Percentiles rank a stretch among this genome's conserved stretches.
phyloP scores from a whole-genome alignment of 1,140 invertebrate species.

The Pseudachorutes palmiensis region DNA sequence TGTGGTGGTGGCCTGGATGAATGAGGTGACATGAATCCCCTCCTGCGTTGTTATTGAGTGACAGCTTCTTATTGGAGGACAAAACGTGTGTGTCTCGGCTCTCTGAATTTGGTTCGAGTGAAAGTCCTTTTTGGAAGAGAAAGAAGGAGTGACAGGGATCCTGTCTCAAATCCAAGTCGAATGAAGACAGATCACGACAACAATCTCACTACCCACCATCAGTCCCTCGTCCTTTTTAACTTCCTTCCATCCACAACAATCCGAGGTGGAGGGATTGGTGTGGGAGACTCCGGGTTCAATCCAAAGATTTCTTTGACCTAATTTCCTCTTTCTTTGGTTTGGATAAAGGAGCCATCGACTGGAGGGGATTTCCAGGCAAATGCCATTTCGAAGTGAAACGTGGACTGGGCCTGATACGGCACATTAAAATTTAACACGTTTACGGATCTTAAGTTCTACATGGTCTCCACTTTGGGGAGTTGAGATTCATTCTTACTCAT shows the following conservation, averaged over 20 bases:
- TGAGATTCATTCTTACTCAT: too few species aligned
- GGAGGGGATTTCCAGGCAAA: neutral
- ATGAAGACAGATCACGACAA: neutral
- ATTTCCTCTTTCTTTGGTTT: too few species aligned
- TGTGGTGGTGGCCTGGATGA: neutral
- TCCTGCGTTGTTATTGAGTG: too few species aligned
- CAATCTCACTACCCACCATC: too few species aligned
- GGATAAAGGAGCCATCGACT: too few species aligned
- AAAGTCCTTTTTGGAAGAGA: neutral
- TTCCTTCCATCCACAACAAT: too few species aligned
- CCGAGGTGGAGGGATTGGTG: too few species aligned
- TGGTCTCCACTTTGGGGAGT: neutral
- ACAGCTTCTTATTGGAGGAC: neutral
- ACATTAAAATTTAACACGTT: neutral
- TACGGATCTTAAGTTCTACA: neutral
- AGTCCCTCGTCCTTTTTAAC: too few species aligned
- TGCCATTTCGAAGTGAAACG: too few species aligned
- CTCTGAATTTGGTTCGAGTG: neutral
- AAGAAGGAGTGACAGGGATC: neutral
- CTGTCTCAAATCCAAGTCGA: neutral
- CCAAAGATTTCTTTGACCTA: too few species aligned
- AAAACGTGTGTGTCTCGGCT: neutral
- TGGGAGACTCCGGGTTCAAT: too few species aligned
- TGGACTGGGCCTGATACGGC: neutral
- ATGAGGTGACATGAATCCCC: slow-evolving; percentile 1